Evolutionary conservation across 2,113 vertebrate genomes (phyloP), one percentile per base, ranked within the genome.

Genomic region (Cyanoderma ruficeps): DNA sequence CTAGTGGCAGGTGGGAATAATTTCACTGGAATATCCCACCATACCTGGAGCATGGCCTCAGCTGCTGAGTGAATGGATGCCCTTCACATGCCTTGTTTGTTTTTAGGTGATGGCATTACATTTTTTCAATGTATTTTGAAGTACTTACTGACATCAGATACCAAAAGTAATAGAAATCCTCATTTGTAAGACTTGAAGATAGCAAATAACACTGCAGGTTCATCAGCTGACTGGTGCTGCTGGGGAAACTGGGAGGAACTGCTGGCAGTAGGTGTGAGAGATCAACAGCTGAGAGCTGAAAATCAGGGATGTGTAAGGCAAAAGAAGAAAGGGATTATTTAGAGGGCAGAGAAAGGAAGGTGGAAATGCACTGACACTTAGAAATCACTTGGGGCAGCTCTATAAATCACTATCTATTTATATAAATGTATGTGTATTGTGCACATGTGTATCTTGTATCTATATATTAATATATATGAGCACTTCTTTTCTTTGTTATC

Each of bases 31-130:
- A 28, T 15, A 10, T 57, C 59, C 4, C n/a, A 70, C 23, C 11
- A 1, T 1, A 23, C 0, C 2, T 1, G 2, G 60, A 56, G 55
- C 77, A 8, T 3, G 4, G 56, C 55, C 53, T 28, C 47, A 46
- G 63, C 41, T 44, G 28, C 37, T 24, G 49, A 44, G 35, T 33
- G 35, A 59, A 23, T 4, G 35, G 80, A 9, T 64, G 53, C 31
- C 76, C 75, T 31, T 30, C 85, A 15, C 35, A 22, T 13, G 20
- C 21, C 31, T 35, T 25, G 3, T 4, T 8, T 30, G 37, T 24
- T 55, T 65, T 16, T 14, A 11, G 46, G 25, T 10, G 35, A 30
- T 63, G 39, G 42, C 49, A 50, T 21, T 22, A 31, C 35, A 31
- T 59, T 42, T 86, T 47, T 25, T 18, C 25, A 19, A 15, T 27